Percentiles rank a stretch among this genome's conserved stretches.
These are phyloP conservation scores for Oxyruncus cristatus DNA, from an alignment of 2,113 vertebrate species.

Conservation along the genomic window DNA sequence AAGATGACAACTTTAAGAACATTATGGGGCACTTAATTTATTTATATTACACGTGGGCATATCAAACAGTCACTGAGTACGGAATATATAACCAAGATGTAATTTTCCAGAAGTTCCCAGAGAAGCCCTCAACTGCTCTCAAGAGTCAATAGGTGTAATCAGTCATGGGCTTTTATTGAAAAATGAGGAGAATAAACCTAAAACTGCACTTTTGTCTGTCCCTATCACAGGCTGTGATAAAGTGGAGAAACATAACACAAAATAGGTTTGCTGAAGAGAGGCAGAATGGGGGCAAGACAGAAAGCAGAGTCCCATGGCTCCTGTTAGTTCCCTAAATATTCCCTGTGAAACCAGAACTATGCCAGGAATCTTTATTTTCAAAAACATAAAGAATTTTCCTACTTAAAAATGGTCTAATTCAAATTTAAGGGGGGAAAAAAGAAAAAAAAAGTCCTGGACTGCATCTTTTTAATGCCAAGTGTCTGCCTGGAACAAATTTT, in stretches of 20 bases:
- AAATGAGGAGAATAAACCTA: background rate
- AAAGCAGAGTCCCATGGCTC: background rate
- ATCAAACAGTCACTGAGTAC: background rate
- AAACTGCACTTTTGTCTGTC: background rate
- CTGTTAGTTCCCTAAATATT: background rate
- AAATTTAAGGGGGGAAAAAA: background rate
- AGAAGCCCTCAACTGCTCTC: background rate
- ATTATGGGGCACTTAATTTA: background rate
- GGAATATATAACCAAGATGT: background rate
- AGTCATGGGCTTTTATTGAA: background rate
- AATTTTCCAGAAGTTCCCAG: background rate
- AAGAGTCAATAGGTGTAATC: background rate
- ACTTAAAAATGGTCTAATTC: conserved; percentile 15
- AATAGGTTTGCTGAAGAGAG: background rate
- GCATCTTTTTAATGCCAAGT: conserved; percentile 29
- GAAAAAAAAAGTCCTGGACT: background rate
- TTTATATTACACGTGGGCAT: background rate
- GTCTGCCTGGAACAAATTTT: conserved; percentile 47
- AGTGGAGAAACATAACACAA: background rate
- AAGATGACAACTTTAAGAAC: background rate
- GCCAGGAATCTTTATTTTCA: conserved; percentile 25
- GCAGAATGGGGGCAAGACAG: background rate
- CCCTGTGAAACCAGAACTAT: conserved; percentile 18
- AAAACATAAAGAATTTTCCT: background rate
- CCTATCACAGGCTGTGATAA: background rate